phyloP scores from a whole-genome alignment of 1,140 invertebrate species.

The Lethocerus indicus region DNA sequence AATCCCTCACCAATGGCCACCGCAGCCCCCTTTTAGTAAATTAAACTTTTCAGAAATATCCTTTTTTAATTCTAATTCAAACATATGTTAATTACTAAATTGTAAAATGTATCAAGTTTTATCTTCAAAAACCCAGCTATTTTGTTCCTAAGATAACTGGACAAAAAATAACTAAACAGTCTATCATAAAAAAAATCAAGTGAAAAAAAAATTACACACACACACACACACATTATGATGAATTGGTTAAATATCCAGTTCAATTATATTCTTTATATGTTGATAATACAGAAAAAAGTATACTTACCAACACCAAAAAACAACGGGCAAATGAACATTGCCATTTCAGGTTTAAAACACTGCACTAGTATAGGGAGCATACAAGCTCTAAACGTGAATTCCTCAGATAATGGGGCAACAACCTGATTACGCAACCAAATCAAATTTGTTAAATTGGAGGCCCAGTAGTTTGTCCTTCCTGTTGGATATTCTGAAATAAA shows the following conservation, averaged over 20 bases:
- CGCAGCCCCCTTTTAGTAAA: too few relatives aligned
- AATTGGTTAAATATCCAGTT: too few relatives aligned
- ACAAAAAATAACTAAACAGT: background rate
- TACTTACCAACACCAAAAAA: conserved; percentile 75
- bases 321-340: conserved; percentile 71
- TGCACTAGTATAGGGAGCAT: conserved; percentile 82
- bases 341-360: conserved; percentile 51
- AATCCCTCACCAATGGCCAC: too few relatives aligned
- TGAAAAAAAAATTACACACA: background rate
- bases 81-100: background rate
- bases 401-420: conserved; percentile 84
- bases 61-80: background rate
- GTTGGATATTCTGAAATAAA: conserved; percentile 8
- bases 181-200: background rate
- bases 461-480: conserved; percentile 42
- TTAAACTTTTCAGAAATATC: background rate
- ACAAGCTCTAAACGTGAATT: conserved; percentile 86
- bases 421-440: conserved; percentile 79
- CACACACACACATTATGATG: too few relatives aligned
- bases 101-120: background rate
- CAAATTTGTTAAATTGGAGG: conserved; percentile 46
- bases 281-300: conserved; percentile 2
- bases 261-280: conserved; percentile 2
- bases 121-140: background rate
- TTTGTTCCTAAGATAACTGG: background rate